phyloP scores from a whole-genome alignment of 2,797 vertebrate species.

The Glyptemys insculpta region DNA sequence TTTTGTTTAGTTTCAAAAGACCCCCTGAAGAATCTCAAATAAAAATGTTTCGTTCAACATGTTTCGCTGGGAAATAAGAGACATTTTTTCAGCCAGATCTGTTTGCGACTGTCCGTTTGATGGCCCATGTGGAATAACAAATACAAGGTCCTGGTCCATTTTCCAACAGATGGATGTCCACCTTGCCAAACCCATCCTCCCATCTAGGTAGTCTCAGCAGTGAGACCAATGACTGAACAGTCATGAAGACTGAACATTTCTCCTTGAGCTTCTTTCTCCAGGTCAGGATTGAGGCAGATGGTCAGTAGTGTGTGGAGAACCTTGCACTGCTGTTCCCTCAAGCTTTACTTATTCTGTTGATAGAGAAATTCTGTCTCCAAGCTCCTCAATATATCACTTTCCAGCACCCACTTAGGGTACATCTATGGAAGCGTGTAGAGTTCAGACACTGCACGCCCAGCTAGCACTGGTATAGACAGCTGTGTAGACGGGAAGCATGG shows the following conservation, averaged over 20 bases:
- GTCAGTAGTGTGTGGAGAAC: neutral
- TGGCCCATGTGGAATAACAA: neutral
- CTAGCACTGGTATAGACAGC: neutral
- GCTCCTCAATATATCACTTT: neutral
- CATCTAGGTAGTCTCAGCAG: neutral
- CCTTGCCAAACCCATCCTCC: neutral
- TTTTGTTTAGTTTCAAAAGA: no score
- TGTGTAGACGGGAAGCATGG: neutral
- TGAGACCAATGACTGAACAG: neutral
- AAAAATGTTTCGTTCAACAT: no score
- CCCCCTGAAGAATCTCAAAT: no score
- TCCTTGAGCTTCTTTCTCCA: neutral
- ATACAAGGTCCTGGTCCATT: neutral
- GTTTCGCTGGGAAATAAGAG: no score
- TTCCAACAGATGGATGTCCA: neutral
- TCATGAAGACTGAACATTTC: neutral
- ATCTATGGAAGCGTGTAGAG: neutral
- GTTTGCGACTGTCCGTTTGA: neutral
- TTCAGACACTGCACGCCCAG: neutral
- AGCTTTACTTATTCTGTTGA: neutral
- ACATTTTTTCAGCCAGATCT: neutral
- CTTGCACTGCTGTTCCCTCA: neutral
- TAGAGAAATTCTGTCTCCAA: neutral
- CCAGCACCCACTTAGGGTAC: neutral
- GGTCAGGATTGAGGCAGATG: neutral